Conservation (phyloP, 2,113 vertebrate genomes). For the Numenius arquata region DNA sequence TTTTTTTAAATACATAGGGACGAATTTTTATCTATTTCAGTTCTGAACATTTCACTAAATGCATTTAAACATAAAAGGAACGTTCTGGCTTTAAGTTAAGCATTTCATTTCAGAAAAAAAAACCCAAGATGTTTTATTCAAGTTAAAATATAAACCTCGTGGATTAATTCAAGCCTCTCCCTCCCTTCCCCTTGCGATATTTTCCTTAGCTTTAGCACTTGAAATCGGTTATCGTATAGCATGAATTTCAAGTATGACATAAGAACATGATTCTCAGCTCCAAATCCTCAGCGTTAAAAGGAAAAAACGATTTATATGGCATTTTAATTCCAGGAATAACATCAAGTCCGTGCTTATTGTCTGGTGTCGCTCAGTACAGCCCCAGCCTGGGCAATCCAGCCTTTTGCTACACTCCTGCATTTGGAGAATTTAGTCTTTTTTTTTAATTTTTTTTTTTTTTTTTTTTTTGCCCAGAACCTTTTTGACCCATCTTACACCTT, state of each 20-base stretch:
- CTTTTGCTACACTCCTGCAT: neutral
- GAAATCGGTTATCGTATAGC: neutral
- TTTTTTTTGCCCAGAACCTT: neutral
- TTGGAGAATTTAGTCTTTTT: neutral
- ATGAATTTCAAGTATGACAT: neutral
- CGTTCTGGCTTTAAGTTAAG: neutral
- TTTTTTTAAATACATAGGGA: neutral
- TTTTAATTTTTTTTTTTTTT: neutral
- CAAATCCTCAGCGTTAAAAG: neutral
- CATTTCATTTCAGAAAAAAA: neutral
- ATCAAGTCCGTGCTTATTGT: neutral
- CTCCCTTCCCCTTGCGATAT: accelerated
- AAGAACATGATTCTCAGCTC: neutral
- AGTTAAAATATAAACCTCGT: neutral
- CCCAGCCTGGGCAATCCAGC: neutral
- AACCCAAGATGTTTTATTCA: neutral
- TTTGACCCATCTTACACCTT: neutral
- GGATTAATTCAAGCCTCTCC: neutral
- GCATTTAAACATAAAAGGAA: neutral
- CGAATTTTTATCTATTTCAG: neutral
- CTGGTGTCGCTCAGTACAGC: neutral
- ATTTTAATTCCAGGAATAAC: neutral
- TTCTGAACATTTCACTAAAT: neutral
- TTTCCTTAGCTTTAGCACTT: neutral
- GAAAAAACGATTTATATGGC: neutral